These are phyloP conservation scores for Morone saxatilis DNA, from an alignment of 2,113 vertebrate species.

Conservation along the genomic window DNA sequence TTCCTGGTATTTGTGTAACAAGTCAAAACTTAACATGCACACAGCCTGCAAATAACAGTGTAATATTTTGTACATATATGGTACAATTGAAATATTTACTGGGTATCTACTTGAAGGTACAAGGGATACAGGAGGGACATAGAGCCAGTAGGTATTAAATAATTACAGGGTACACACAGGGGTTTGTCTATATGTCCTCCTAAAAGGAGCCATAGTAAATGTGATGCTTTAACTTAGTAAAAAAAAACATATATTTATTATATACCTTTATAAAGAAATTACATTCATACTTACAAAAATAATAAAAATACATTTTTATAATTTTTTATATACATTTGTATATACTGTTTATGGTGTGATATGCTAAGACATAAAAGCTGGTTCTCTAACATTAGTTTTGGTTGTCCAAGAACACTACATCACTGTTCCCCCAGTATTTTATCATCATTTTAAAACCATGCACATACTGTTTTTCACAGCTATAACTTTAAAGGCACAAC, in stretches of 20 bases:
- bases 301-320: no score
- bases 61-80: neutral
- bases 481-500: neutral
- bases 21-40: neutral
- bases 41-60: neutral
- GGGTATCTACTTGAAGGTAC: neutral
- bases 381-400: neutral
- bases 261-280: no score
- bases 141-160: neutral
- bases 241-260: no score
- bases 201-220: neutral
- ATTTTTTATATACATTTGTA: no score
- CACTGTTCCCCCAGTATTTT: neutral
- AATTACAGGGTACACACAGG: neutral
- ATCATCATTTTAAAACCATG: neutral
- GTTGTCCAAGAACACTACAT: neutral
- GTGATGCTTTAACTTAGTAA: no score
- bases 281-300: no score
- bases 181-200: neutral
- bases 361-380: neutral
- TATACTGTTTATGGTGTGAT: neutral
- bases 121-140: neutral
- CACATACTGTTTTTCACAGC: neutral
- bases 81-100: neutral
- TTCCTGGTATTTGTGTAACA: no score